Evolutionary conservation across 1,140 invertebrate species (phyloP).

Genomic region (Halyomorpha halys): DNA sequence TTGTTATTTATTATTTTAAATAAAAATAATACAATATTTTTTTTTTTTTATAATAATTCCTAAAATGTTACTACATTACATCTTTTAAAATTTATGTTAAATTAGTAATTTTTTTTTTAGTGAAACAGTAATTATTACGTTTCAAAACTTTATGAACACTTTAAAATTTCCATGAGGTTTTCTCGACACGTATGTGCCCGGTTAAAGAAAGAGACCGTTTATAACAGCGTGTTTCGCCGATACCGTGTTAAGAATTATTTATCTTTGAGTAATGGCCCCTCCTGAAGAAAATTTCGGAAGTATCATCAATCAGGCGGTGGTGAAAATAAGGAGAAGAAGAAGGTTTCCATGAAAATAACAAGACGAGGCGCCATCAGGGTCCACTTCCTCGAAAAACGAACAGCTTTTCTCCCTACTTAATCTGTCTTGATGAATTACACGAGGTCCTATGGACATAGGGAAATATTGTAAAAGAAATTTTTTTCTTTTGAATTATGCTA

Average conservation of each 20-base stretch:
- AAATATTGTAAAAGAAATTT: not conserved
- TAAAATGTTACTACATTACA: too few relatives aligned
- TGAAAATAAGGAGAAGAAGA: conserved; percentile 6
- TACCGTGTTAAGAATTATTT: not conserved
- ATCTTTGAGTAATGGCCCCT: conserved; percentile 2
- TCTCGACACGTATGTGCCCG: too few relatives aligned
- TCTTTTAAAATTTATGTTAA: too few relatives aligned
- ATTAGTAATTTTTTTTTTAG: too few relatives aligned
- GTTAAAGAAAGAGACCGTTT: too few relatives aligned
- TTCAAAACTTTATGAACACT: too few relatives aligned
- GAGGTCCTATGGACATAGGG: not conserved
- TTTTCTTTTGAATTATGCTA: too few relatives aligned
- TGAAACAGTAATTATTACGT: too few relatives aligned
- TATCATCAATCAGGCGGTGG: not conserved
- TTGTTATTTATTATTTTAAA: too few relatives aligned
- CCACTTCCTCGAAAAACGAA: not conserved
- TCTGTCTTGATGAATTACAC: not conserved
- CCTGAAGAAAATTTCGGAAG: conserved; percentile 3
- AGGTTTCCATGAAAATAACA: not conserved
- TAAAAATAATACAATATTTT: too few relatives aligned
- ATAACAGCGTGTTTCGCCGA: not conserved
- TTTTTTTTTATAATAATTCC: too few relatives aligned
- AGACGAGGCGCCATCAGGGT: not conserved
- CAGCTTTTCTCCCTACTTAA: not conserved
- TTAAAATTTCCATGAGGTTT: too few relatives aligned